phyloP scores from a whole-genome alignment of 2,113 vertebrate species.

The Lycocorax pyrrhopterus region DNA sequence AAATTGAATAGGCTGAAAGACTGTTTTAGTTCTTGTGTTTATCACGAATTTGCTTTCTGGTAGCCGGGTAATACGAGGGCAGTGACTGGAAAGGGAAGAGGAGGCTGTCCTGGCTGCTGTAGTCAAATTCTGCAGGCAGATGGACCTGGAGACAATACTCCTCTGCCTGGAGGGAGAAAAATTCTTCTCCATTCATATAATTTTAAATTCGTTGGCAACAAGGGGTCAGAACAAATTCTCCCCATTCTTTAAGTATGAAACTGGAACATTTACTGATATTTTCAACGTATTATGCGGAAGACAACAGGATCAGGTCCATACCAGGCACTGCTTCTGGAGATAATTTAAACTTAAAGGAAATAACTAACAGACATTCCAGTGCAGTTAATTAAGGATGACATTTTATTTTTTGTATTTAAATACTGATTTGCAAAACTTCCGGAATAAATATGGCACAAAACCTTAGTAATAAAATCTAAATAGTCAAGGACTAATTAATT shows the following conservation, averaged over 20 bases:
- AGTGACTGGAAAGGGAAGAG: background rate
- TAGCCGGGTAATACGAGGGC: background rate
- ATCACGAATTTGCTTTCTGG: background rate
- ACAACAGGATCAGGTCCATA: background rate
- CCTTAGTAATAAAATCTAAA: conserved; percentile 21
- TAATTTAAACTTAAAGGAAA: background rate
- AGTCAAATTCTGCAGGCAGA: background rate
- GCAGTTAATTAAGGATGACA: background rate
- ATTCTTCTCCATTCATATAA: background rate
- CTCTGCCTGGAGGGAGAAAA: background rate
- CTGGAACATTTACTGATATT: background rate
- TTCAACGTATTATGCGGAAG: background rate
- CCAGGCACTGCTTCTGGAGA: background rate
- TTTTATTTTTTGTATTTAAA: background rate
- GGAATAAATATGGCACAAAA: conserved; percentile 9
- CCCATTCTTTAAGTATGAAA: background rate
- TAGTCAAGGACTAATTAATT: conserved; percentile 27
- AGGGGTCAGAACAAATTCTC: background rate
- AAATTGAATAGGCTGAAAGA: background rate
- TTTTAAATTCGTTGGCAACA: background rate
- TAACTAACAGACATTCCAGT: background rate
- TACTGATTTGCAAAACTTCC: background rate
- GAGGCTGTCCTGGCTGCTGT: background rate
- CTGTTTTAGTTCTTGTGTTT: background rate
- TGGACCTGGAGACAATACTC: background rate